phyloP scores from a whole-genome alignment of 2,797 vertebrate species.

The Falco novaeseelandiae region DNA sequence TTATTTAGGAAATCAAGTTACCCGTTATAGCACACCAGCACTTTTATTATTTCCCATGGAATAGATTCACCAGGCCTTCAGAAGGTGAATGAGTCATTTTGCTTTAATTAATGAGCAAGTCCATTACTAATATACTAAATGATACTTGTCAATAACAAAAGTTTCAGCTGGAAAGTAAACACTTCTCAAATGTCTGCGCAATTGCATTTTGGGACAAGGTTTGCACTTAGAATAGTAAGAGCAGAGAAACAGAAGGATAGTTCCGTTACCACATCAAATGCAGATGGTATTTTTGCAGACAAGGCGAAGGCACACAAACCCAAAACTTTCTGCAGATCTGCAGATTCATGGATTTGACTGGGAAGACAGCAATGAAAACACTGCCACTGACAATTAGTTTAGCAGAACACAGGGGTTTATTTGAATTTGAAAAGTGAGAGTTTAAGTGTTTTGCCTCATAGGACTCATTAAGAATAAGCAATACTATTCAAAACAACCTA shows the following conservation, averaged over 20 bases:
- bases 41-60: background rate
- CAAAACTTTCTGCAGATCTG: background rate
- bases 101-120: background rate
- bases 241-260: background rate
- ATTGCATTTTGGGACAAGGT: background rate
- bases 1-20: background rate
- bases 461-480: background rate
- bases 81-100: background rate
- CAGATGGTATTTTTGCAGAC: background rate
- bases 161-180: background rate
- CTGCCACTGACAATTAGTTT: background rate
- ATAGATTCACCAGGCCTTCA: background rate
- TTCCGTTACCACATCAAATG: background rate
- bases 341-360: background rate
- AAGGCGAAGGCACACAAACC: background rate
- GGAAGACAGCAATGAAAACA: background rate
- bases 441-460: conserved; percentile 47
- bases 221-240: background rate
- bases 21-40: background rate
- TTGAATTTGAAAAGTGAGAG: conserved; percentile 51
- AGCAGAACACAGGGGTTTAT: background rate
- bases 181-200: background rate
- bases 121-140: background rate
- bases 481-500: conserved; percentile 8
- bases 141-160: background rate